These are phyloP conservation scores for Alouatta caraya DNA, from an alignment of 2,797 vertebrate species.

Conservation along the genomic window DNA sequence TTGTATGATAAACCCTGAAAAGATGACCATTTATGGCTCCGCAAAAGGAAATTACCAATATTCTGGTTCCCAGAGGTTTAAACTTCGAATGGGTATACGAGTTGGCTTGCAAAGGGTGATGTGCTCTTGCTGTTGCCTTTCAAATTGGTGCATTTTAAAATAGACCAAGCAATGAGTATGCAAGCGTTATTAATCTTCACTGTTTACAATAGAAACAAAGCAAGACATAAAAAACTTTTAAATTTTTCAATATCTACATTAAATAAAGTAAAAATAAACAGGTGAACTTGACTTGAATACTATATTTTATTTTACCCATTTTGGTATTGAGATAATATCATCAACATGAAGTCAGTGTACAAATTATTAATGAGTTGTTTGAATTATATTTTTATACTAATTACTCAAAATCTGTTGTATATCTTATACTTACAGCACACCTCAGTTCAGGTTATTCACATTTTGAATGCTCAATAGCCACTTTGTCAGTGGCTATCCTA, in stretches of 20 bases:
- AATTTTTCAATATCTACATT: background rate
- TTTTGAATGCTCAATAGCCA: background rate
- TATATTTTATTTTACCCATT: background rate
- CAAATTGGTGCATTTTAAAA: background rate
- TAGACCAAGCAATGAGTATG: background rate
- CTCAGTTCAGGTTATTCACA: background rate
- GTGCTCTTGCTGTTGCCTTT: slow-evolving; percentile 18
- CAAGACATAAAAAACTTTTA: background rate
- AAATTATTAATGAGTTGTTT: background rate
- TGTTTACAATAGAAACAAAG: background rate
- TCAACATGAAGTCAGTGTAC: background rate
- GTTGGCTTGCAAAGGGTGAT: background rate
- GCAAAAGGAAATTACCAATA: background rate
- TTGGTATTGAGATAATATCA: background rate
- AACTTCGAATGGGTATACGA: background rate
- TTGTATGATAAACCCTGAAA: background rate
- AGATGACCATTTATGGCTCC: background rate
- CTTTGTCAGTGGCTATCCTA: background rate
- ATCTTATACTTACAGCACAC: background rate
- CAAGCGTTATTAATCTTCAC: background rate
- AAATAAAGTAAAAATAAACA: background rate
- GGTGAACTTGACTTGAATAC: background rate
- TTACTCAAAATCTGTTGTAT: background rate
- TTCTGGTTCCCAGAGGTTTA: background rate
- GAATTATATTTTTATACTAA: slow-evolving; percentile 3